phyloP scores from a whole-genome alignment of 2,888 invertebrate genomes.

The Bugula neritina region DNA sequence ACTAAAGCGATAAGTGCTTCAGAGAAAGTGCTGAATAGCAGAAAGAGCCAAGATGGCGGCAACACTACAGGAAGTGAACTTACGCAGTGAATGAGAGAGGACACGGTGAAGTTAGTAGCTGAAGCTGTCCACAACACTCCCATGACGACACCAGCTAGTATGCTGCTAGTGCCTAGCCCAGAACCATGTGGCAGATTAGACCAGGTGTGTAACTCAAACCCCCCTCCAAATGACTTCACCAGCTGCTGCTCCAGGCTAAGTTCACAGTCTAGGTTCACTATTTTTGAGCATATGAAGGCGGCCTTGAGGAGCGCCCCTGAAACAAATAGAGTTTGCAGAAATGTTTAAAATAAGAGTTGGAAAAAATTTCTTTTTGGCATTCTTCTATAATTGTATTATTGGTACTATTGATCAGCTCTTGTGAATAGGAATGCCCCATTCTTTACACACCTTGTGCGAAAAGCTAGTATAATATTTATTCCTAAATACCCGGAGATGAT shows the following conservation, averaged over 20 bases:
- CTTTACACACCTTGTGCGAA: too few species aligned
- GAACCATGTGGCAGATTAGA: slow-evolving; percentile 56
- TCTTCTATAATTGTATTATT: too few species aligned
- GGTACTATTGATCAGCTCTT: too few species aligned
- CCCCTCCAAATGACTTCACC: slow-evolving; percentile 46
- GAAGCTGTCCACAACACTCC: slow-evolving; percentile 53
- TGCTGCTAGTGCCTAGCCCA: slow-evolving; percentile 59
- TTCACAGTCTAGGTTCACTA: slow-evolving; percentile 42
- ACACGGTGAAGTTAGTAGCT: slow-evolving; percentile 47
- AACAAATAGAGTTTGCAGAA: slow-evolving; percentile 28
- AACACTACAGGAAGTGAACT: too few species aligned
- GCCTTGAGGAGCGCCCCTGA: slow-evolving; percentile 55
- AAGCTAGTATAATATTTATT: too few species aligned
- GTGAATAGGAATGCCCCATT: too few species aligned
- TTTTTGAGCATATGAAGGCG: slow-evolving; percentile 53
- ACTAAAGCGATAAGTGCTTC: too few species aligned
- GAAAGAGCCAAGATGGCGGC: too few species aligned
- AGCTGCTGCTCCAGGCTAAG: slow-evolving; percentile 45
- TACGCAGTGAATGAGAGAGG: slow-evolving; percentile 54
- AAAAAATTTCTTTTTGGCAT: too few species aligned
- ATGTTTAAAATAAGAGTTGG: too few species aligned
- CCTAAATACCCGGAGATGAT: too few species aligned
- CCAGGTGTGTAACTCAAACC: slow-evolving; percentile 55
- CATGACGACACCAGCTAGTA: slow-evolving; percentile 56
- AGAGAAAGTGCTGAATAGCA: too few species aligned